These are phyloP conservation scores for Agapostemon virescens DNA, from an alignment of 2,888 invertebrate species.

Conservation along the genomic window DNA sequence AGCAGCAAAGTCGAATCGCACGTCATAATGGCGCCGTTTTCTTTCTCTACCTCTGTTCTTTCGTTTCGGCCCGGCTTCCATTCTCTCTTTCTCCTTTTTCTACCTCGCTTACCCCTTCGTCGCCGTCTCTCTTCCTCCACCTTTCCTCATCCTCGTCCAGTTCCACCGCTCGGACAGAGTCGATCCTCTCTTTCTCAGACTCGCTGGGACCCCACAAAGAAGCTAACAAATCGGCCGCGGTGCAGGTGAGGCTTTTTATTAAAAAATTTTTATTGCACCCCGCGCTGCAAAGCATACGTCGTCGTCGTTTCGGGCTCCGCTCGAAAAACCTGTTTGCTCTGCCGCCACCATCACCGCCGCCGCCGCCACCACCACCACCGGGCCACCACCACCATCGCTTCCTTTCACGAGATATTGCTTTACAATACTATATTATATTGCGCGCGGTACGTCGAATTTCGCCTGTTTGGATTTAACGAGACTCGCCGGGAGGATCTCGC, in stretches of 20 bases:
- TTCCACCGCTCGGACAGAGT: background rate
- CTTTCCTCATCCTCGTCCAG: background rate
- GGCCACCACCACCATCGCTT: slow-evolving; percentile 61
- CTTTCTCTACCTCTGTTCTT: slow-evolving; percentile 55
- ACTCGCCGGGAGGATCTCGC: slow-evolving; percentile 55
- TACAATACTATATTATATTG: slow-evolving; percentile 72
- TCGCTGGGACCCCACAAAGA: slow-evolving; percentile 63
- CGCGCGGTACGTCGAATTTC: slow-evolving; percentile 70
- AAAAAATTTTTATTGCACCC: slow-evolving; percentile 69
- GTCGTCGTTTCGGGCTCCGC: slow-evolving; percentile 61
- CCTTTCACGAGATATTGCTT: slow-evolving; percentile 68
- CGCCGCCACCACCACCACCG: slow-evolving; percentile 54
- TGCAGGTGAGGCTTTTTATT: slow-evolving; percentile 70
- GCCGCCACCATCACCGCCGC: slow-evolving; percentile 59
- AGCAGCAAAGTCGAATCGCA: slow-evolving; percentile 72
- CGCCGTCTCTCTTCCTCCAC: slow-evolving; percentile 10
- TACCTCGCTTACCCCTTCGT: slow-evolving; percentile 18
- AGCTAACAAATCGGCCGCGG: slow-evolving; percentile 68
- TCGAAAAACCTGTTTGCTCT: slow-evolving; percentile 70
- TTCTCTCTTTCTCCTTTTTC: slow-evolving; percentile 29
- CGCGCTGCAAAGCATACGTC: slow-evolving; percentile 65
- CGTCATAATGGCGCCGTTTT: slow-evolving; percentile 74
- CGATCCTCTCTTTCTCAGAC: slow-evolving; percentile 26
- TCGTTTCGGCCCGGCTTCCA: slow-evolving; percentile 25
- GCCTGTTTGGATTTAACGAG: slow-evolving; percentile 69